Conservation (phyloP, 2,797 vertebrate genomes). For the Pitangus sulphuratus region DNA sequence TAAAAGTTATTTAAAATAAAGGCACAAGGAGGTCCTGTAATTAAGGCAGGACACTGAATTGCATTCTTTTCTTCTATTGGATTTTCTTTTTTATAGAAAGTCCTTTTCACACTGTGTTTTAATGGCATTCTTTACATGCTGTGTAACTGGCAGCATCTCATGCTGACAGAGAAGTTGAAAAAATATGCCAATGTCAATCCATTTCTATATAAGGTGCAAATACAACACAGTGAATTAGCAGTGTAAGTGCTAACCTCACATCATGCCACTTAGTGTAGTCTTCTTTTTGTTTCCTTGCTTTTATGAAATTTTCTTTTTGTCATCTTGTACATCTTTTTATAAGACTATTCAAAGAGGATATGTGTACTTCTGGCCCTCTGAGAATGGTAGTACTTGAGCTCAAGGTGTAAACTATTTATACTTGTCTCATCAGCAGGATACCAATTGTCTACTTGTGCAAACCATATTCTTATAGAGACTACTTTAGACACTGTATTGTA, state of each 20-base stretch:
- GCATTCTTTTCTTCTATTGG: background rate
- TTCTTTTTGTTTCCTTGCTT: background rate
- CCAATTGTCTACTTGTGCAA: background rate
- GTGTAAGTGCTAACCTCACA: background rate
- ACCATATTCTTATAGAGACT: background rate
- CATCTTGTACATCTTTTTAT: background rate
- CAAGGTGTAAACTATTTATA: background rate
- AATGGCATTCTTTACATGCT: background rate
- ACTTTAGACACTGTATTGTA: background rate
- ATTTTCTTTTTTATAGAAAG: background rate
- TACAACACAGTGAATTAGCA: background rate
- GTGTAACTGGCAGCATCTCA: background rate
- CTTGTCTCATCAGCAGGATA: background rate
- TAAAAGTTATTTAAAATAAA: background rate
- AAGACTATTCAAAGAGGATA: background rate
- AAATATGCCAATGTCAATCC: background rate
- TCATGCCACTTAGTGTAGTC: background rate
- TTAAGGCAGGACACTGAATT: background rate
- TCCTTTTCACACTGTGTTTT: background rate
- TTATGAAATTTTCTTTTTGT: background rate
- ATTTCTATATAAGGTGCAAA: background rate
- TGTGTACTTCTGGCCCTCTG: background rate
- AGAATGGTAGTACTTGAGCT: background rate
- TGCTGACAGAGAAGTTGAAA: fast-evolving
- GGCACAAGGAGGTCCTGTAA: background rate